Evolutionary conservation across 2,888 invertebrate genomes (phyloP).

Genomic region (Coleophora deauratella): DNA sequence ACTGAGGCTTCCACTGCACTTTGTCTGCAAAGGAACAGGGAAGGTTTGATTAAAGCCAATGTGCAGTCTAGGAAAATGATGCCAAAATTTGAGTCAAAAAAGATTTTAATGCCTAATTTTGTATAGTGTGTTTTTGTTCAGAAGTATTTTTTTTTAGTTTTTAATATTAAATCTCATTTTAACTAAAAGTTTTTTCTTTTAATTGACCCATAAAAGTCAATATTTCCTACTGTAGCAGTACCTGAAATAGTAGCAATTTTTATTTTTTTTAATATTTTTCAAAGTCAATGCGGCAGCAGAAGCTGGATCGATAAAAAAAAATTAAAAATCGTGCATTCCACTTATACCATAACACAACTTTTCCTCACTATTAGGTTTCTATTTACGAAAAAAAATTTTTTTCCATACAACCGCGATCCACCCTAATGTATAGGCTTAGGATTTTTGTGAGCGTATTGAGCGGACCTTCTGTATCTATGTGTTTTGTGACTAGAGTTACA

Average conservation of each 20-base stretch:
- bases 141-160: not conserved
- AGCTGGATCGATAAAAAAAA: not conserved
- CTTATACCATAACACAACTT: not conserved
- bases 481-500: too few relatives aligned
- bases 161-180: not conserved
- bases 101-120: constrained; percentile 1
- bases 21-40: not conserved
- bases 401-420: constrained; percentile 1
- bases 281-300: not conserved
- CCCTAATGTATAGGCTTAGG: too few relatives aligned
- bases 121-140: not conserved
- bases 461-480: too few relatives aligned
- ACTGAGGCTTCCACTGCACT: constrained; percentile 1
- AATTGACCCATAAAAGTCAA: not conserved
- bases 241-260: not conserved
- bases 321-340: not conserved
- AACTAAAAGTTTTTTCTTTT: not conserved
- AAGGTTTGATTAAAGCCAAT: constrained; percentile 4
- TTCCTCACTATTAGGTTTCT: not conserved
- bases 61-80: constrained; percentile 1
- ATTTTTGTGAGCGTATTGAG: too few relatives aligned
- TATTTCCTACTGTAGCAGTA: not conserved
- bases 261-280: not conserved
- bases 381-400: not conserved
- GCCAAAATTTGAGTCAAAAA: constrained; percentile 5